Evolutionary conservation across 2,888 invertebrate genomes (phyloP).

Genomic region (Macaria liturata): DNA sequence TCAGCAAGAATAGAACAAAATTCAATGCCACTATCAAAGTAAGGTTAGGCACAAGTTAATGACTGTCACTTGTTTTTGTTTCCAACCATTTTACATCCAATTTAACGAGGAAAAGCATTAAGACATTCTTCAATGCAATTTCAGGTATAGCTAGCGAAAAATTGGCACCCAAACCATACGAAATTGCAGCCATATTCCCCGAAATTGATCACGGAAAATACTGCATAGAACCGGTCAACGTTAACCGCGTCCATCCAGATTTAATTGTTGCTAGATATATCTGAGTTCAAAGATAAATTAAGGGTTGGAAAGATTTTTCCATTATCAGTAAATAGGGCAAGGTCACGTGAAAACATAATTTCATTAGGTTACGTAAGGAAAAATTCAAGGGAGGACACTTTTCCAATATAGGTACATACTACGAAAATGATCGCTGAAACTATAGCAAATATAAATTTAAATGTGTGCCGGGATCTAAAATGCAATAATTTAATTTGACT

Average conservation of each 20-base stretch:
- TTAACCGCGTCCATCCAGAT: no score
- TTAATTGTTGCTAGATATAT: no score
- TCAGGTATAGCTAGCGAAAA: not conserved
- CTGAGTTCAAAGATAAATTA: no score
- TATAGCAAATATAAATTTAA: no score
- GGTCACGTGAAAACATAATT: slow-evolving; percentile 79
- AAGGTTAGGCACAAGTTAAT: slow-evolving; percentile 44
- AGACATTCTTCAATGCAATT: no score
- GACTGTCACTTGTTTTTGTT: slow-evolving; percentile 34
- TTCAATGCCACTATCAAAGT: slow-evolving; percentile 50
- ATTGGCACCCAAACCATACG: not conserved
- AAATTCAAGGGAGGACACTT: slow-evolving; percentile 32
- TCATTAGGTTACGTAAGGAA: slow-evolving; percentile 77
- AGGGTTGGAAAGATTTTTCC: no score
- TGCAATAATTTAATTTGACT: slow-evolving; percentile 21
- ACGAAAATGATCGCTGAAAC: no score
- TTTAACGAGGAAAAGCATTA: no score
- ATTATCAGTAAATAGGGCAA: slow-evolving; percentile 55
- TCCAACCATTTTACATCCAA: not conserved
- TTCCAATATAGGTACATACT: not conserved
- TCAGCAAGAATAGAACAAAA: slow-evolving; percentile 39
- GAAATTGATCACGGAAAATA: no score
- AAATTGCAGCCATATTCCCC: no score
- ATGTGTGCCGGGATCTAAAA: not conserved
- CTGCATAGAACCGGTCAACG: no score